These are phyloP conservation scores for Volucella inanis DNA, from an alignment of 2,888 invertebrate species.

Conservation along the genomic window DNA sequence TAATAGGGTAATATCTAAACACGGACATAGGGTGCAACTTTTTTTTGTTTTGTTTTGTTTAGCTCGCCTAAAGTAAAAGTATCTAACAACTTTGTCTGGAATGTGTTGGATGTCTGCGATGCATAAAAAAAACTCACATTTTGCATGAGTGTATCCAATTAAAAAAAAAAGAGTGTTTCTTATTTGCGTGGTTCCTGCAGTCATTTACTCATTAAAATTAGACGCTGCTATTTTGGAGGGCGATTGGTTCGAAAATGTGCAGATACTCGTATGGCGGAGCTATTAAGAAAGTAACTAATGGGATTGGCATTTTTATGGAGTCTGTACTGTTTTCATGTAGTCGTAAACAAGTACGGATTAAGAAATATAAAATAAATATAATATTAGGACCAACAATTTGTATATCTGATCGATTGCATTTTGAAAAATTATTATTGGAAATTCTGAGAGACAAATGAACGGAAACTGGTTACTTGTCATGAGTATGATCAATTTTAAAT, in stretches of 20 bases:
- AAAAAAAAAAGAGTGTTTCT: neutral
- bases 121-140: neutral
- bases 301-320: too few relatives aligned
- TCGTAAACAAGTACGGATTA: too few relatives aligned
- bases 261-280: neutral
- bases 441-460: too few relatives aligned
- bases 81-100: slow-evolving; percentile 61
- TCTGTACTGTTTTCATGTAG: too few relatives aligned
- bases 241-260: neutral
- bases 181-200: slow-evolving; percentile 41
- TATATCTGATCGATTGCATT: too few relatives aligned
- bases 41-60: neutral
- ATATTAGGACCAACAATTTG: too few relatives aligned
- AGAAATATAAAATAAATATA: too few relatives aligned
- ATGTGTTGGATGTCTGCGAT: slow-evolving; percentile 46
- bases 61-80: slow-evolving; percentile 11
- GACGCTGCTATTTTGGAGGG: slow-evolving; percentile 14
- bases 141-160: slow-evolving; percentile 5
- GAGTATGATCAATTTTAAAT: too few relatives aligned
- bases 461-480: too few relatives aligned
- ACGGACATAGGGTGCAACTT: slow-evolving; percentile 27
- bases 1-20: slow-evolving; percentile 67
- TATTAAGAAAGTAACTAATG: neutral
- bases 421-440: too few relatives aligned
- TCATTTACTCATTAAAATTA: slow-evolving; percentile 18